Evolutionary conservation across 2,113 vertebrate species (phyloP).

Genomic region (Grus americana): DNA sequence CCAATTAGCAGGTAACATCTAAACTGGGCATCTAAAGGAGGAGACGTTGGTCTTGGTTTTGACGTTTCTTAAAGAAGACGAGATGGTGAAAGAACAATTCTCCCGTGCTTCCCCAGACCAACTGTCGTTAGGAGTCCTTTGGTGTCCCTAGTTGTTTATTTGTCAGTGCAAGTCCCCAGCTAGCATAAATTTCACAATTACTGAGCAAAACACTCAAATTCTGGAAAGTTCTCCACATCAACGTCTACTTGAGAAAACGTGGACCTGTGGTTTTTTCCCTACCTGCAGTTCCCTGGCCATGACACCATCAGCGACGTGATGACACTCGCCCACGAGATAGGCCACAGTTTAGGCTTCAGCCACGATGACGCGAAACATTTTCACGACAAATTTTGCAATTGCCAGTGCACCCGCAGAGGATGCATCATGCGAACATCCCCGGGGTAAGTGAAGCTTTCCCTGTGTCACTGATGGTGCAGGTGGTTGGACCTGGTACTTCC

Average conservation of each 20-base stretch:
- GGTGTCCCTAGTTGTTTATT: neutral
- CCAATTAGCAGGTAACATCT: neutral
- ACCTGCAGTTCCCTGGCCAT: neutral
- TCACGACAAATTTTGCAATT: neutral
- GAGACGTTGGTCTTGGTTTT: neutral
- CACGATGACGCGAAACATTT: neutral
- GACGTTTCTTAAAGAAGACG: neutral
- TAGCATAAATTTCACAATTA: neutral
- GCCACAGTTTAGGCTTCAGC: neutral
- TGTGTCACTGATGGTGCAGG: neutral
- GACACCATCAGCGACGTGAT: neutral
- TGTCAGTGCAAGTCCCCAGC: neutral
- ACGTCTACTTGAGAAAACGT: neutral
- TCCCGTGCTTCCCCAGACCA: neutral
- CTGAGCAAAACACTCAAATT: neutral
- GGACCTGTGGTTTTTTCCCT: neutral
- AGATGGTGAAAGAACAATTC: neutral
- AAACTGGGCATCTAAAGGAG: neutral
- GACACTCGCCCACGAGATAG: neutral
- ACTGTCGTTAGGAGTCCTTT: neutral
- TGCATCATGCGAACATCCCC: neutral
- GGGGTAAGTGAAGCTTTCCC: neutral
- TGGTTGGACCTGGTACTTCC: neutral
- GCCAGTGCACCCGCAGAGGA: neutral
- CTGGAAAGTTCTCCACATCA: neutral